A percentile compares a stretch with the other conserved stretches of the same genome.
These are phyloP conservation scores for Mechanitis messenoides DNA, from an alignment of 2,888 invertebrate species.

Conservation along the genomic window DNA sequence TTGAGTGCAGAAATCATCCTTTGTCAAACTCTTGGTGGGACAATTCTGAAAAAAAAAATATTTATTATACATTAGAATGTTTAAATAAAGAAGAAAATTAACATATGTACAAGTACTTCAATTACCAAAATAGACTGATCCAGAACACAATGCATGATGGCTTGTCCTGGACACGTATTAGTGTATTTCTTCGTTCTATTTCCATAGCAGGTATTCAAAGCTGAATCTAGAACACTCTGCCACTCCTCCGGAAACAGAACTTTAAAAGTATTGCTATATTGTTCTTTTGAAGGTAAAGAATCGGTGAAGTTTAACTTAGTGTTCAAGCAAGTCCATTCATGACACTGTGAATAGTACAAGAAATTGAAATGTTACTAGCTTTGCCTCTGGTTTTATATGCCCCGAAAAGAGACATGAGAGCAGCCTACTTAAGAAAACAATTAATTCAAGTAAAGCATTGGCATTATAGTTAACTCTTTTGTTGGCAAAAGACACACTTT, in stretches of 20 bases:
- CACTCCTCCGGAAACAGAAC: constrained; percentile 46
- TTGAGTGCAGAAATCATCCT: constrained; percentile 51
- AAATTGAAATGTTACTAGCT: neutral
- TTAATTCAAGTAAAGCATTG: too few relatives aligned
- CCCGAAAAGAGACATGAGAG: too few relatives aligned
- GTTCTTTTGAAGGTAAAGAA: constrained; percentile 39
- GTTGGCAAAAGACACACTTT: too few relatives aligned
- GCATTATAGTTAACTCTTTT: too few relatives aligned
- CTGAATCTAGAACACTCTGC: constrained; percentile 40
- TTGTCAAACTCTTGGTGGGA: constrained; percentile 41
- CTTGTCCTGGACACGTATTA: constrained; percentile 60
- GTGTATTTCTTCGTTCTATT: constrained; percentile 44
- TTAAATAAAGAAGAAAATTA: neutral
- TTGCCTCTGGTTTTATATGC: too few relatives aligned
- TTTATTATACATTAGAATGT: neutral
- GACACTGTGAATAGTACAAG: constrained; percentile 44
- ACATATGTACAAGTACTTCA: neutral
- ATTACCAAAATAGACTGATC: constrained; percentile 55
- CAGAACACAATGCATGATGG: constrained; percentile 57
- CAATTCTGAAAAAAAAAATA: constrained; percentile 47
- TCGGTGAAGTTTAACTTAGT: constrained; percentile 46
- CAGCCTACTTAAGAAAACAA: too few relatives aligned
- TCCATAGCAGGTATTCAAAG: constrained; percentile 47
- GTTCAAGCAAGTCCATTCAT: constrained; percentile 58
- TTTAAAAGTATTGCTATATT: constrained; percentile 36